Evolutionary conservation across 92 coral and sea anemone genomes (phyloP).

Genomic region (Epizoanthus scotinus): DNA sequence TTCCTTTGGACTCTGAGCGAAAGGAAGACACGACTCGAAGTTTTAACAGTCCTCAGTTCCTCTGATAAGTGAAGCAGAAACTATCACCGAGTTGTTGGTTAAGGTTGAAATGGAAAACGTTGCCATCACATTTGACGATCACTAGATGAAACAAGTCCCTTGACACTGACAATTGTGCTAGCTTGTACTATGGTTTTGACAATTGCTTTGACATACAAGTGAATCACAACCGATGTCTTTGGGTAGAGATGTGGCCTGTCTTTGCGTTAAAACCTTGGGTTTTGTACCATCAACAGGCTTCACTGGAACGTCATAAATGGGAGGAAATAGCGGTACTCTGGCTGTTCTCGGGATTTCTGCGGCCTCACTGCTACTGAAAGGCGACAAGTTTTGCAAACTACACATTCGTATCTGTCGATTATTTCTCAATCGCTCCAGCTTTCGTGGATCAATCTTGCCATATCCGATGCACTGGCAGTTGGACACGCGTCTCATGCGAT

Average conservation of each 20-base stretch:
- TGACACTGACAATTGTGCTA: too few relatives aligned
- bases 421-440: constrained; percentile 17
- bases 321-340: constrained; percentile 9
- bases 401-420: constrained; percentile 14
- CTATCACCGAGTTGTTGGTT: background rate
- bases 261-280: background rate
- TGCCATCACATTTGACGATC: background rate
- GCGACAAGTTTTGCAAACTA: constrained; percentile 4
- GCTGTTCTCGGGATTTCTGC: background rate
- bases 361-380: constrained; percentile 15
- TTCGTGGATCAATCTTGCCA: constrained; percentile 33
- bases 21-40: too few relatives aligned
- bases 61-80: background rate
- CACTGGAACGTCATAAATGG: background rate
- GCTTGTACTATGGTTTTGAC: background rate
- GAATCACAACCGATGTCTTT: background rate
- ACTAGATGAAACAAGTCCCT: background rate
- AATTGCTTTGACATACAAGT: background rate
- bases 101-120: background rate
- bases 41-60: background rate
- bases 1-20: too few relatives aligned
- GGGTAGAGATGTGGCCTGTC: constrained; percentile 6
- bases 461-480: constrained; percentile 28
- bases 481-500: constrained; percentile 1
- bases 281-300: background rate